These are phyloP conservation scores for Hafferia zeledoni DNA, from an alignment of 2,797 vertebrate genomes.

Conservation along the genomic window DNA sequence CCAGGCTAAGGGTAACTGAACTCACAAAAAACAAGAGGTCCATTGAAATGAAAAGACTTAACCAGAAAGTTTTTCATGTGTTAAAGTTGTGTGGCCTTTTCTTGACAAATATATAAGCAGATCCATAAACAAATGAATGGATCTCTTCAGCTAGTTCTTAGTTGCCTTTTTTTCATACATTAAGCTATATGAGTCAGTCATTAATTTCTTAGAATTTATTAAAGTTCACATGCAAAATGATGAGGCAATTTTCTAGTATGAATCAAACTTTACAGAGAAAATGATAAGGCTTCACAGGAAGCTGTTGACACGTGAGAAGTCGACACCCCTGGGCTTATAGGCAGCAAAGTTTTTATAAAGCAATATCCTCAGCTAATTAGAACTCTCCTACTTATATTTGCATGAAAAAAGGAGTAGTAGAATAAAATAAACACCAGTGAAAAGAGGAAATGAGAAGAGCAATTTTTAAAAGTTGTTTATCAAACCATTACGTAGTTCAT, in stretches of 20 bases:
- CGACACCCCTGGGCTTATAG: background rate
- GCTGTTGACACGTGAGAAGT: constrained; percentile 6
- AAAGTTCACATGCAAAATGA: constrained; percentile 18
- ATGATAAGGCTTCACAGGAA: background rate
- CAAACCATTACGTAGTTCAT: constrained; percentile 64
- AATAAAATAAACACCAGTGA: constrained; percentile 44
- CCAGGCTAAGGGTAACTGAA: background rate
- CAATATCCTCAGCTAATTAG: constrained; percentile 62
- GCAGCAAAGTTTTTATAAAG: constrained; percentile 29
- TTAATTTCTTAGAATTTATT: constrained; percentile 50
- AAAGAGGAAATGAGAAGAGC: constrained; percentile 57
- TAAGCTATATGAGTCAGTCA: constrained; percentile 3
- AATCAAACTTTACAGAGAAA: constrained; percentile 32
- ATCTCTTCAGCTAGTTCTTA: background rate
- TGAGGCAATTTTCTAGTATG: constrained; percentile 45
- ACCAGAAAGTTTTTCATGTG: background rate
- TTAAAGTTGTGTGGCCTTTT: background rate
- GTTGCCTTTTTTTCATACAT: constrained; percentile 18
- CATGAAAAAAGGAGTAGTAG: constrained; percentile 44
- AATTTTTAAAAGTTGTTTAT: constrained; percentile 57
- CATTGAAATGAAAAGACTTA: background rate
- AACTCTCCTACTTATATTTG: constrained; percentile 43
- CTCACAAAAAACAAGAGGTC: background rate
- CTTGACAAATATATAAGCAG: background rate
- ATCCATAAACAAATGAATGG: background rate